phyloP scores from a whole-genome alignment of 2,888 invertebrate genomes.

The Pyrochroa serraticornis region DNA sequence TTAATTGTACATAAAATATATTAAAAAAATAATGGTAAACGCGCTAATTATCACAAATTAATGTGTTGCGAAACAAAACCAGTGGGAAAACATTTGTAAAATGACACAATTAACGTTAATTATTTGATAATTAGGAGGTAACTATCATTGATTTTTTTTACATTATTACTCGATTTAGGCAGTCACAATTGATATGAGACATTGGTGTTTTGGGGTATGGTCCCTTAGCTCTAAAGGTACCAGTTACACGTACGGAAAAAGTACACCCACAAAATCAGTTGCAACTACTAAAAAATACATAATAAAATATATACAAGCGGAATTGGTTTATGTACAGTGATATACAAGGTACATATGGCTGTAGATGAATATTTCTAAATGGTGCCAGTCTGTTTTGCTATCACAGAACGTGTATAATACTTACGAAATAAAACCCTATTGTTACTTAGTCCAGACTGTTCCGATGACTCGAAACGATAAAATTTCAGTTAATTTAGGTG shows the following conservation, averaged over 20 bases:
- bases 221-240: constrained; percentile 36
- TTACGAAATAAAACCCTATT: constrained; percentile 26
- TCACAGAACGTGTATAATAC: constrained; percentile 54
- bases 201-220: constrained; percentile 39
- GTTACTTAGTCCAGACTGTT: constrained; percentile 1
- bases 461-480: background rate
- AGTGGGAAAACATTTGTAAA: constrained; percentile 9
- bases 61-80: constrained; percentile 16
- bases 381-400: constrained; percentile 56
- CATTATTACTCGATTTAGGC: constrained; percentile 28
- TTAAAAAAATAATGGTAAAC: constrained; percentile 31
- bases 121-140: constrained; percentile 15
- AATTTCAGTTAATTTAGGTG: no score
- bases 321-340: constrained; percentile 5
- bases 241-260: constrained; percentile 4
- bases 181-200: constrained; percentile 40
- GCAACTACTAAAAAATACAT: constrained; percentile 1
- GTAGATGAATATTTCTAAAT: constrained; percentile 41
- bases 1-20: constrained; percentile 31
- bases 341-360: constrained; percentile 33
- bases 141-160: constrained; percentile 20
- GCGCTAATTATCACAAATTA: constrained; percentile 26
- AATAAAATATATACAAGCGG: constrained; percentile 10
- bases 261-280: constrained; percentile 8
- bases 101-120: constrained; percentile 20